Conservation (phyloP, 2,113 vertebrate species). For the Suncus etruscus region DNA sequence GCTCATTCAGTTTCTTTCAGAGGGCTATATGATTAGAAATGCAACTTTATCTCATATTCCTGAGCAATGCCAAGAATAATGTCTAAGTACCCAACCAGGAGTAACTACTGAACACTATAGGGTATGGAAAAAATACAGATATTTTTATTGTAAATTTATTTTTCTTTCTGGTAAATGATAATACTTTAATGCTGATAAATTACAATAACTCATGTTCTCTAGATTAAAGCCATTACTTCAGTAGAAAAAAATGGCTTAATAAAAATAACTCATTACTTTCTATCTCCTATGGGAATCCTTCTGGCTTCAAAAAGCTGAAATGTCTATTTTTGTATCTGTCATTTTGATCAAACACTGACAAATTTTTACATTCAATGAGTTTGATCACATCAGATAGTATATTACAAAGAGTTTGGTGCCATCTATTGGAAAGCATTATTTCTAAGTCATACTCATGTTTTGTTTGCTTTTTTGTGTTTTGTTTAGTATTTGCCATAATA, state of each 20-base stretch:
- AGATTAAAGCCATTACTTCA: slow-evolving; percentile 59
- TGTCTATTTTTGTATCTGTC: slow-evolving; percentile 57
- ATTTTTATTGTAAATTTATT: slow-evolving; percentile 53
- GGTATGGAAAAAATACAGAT: slow-evolving; percentile 46
- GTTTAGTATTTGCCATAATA: slow-evolving; percentile 32
- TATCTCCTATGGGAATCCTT: slow-evolving; percentile 59
- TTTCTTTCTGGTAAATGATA: slow-evolving; percentile 30
- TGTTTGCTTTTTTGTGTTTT: neutral
- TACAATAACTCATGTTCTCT: slow-evolving; percentile 50
- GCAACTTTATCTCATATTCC: neutral
- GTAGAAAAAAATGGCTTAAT: slow-evolving; percentile 70
- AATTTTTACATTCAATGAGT: slow-evolving; percentile 66
- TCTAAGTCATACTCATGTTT: neutral
- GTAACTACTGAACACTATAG: too few relatives aligned
- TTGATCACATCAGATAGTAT: neutral
- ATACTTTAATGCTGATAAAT: slow-evolving; percentile 64
- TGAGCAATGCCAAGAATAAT: too few relatives aligned
- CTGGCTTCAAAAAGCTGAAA: slow-evolving; percentile 63
- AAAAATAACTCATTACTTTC: slow-evolving; percentile 49
- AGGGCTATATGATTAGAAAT: neutral
- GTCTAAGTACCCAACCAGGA: too few relatives aligned
- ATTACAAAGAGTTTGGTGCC: slow-evolving; percentile 81
- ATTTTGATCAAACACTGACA: slow-evolving; percentile 72
- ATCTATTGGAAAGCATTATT: slow-evolving; percentile 79
- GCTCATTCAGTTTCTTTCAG: neutral